Evolutionary conservation across 2,888 invertebrate species (phyloP).

Genomic region (Gastrophysa polygoni): DNA sequence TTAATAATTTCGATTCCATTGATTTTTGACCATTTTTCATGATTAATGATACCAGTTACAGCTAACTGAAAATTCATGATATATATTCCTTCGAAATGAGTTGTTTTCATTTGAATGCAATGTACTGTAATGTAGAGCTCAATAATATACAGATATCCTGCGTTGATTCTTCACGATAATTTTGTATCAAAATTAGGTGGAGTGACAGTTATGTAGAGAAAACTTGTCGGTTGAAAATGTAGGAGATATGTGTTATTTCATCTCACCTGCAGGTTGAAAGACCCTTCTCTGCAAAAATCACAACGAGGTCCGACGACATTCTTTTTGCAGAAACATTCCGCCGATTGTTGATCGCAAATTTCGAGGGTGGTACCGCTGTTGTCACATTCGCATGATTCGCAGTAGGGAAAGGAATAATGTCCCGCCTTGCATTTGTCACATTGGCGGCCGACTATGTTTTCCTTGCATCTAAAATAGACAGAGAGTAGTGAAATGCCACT

Average conservation of each 20-base stretch:
- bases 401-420: slow-evolving; percentile 86
- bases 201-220: not conserved
- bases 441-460: slow-evolving; percentile 84
- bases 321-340: slow-evolving; percentile 51
- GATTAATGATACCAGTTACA: too few species aligned
- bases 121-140: too few species aligned
- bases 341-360: slow-evolving; percentile 75
- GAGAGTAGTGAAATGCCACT: not conserved
- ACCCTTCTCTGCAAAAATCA: slow-evolving; percentile 84
- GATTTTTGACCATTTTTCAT: too few species aligned
- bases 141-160: too few species aligned
- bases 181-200: too few species aligned
- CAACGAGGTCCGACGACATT: slow-evolving; percentile 80
- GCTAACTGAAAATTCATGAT: too few species aligned
- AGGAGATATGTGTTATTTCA: too few species aligned
- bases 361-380: slow-evolving; percentile 81
- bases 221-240: too few species aligned
- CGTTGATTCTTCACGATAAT: too few species aligned
- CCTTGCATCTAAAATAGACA: slow-evolving; percentile 69
- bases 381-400: slow-evolving; percentile 83
- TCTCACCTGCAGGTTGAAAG: slow-evolving; percentile 81
- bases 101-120: too few species aligned
- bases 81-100: too few species aligned
- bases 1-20: too few species aligned
- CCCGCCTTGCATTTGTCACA: slow-evolving; percentile 90